A percentile compares a stretch with the other conserved stretches of the same genome.
phyloP scores from a whole-genome alignment of 2,113 vertebrate species.

The Hipposideros armiger region DNA sequence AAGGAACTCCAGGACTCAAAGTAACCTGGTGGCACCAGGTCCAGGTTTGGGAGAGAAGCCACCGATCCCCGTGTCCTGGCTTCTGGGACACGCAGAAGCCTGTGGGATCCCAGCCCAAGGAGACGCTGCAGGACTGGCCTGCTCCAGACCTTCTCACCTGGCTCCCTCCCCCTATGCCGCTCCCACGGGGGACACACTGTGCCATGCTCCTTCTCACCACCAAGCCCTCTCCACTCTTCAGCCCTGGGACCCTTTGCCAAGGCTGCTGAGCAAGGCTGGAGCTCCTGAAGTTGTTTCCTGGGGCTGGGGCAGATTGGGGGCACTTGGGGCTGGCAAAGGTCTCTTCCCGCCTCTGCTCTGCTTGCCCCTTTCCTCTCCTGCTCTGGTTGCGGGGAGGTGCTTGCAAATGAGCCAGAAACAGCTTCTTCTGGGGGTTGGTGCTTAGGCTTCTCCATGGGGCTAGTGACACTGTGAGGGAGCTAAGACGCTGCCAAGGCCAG shows the following conservation, averaged over 20 bases:
- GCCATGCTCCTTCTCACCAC: not conserved
- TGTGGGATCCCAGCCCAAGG: not conserved
- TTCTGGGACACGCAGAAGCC: not conserved
- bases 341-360: not conserved
- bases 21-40: slow-evolving; percentile 82
- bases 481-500: slow-evolving; percentile 15
- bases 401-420: not conserved
- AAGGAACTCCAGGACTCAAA: slow-evolving; percentile 96
- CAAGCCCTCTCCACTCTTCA: not conserved
- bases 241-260: not conserved
- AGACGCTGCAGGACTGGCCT: not conserved
- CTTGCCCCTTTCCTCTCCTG: not conserved
- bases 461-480: slow-evolving; percentile 60
- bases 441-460: slow-evolving; percentile 51
- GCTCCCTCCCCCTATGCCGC: not conserved
- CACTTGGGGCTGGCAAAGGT: not conserved
- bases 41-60: slow-evolving; percentile 16
- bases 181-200: not conserved
- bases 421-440: slow-evolving; percentile 48
- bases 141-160: not conserved
- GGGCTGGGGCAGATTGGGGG: not conserved
- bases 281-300: not conserved
- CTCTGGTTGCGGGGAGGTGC: not conserved
- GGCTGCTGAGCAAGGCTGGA: not conserved
- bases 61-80: not conserved